Percentiles rank a stretch among this genome's conserved stretches.
Evolutionary conservation across 2,113 vertebrate species (phyloP).

Genomic region (Chlorodrepanis virens): DNA sequence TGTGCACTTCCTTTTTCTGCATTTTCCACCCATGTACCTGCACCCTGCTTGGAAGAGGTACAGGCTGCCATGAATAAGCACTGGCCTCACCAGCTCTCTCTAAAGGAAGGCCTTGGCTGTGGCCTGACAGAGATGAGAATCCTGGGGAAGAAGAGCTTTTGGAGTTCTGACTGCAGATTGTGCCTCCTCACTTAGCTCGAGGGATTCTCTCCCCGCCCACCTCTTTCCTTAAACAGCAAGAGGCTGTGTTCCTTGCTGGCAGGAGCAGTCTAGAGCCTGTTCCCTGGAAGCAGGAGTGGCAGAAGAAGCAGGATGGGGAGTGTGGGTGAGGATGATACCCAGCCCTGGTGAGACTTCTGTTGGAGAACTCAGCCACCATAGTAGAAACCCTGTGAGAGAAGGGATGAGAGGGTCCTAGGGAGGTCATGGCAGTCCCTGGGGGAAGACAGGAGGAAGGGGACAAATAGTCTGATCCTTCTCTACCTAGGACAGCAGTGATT

Average conservation of each 20-base stretch:
- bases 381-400: background rate
- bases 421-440: background rate
- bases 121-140: background rate
- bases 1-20: background rate
- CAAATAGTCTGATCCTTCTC: background rate
- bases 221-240: slow-evolving; percentile 26
- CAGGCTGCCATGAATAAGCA: background rate
- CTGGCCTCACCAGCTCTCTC: background rate
- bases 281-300: slow-evolving; percentile 23
- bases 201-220: slow-evolving; percentile 34
- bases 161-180: background rate
- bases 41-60: background rate
- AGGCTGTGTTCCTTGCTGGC: background rate
- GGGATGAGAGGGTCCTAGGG: background rate
- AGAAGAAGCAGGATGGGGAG: slow-evolving; percentile 23
- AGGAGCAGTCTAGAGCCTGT: slow-evolving; percentile 35
- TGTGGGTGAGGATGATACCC: background rate
- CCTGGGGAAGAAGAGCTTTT: background rate
- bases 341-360: background rate
- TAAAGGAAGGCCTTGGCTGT: background rate
- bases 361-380: background rate
- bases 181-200: background rate
- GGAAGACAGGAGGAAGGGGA: background rate
- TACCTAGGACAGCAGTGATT: background rate
- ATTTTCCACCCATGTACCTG: background rate